Base-by-base conservation (phyloP, 2,888 invertebrate species). In the Drosophila melanocephala region DNA sequence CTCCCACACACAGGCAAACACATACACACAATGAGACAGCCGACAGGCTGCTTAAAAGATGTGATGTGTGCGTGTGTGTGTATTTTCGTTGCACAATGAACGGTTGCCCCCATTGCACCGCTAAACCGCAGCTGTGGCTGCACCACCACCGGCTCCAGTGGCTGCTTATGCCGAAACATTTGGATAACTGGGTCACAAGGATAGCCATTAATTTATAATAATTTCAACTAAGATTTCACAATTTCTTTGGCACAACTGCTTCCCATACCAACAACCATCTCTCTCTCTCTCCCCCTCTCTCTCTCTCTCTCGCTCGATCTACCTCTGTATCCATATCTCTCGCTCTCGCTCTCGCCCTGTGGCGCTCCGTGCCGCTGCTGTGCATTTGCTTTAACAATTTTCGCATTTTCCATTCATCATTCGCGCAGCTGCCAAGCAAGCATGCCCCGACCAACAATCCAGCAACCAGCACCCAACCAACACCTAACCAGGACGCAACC, bases 171-270 rank as follows among this genome's bases (percentile, higher is more conserved):
- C 56, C 85, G 85, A 81, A 88, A 80, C 83, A 88, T 85, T 88
- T 76, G 73, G 65, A 72, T 71, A 90, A 87, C 84, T 87, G 76
- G 87, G 87, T 90, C 87, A 87, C 89, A 89, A 84, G 87, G 90
- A 87, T 87, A 79, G 78, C 87, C 91, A 87, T 87, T 87, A 87
- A 87, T 87, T 90, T 90, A 90, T 87, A 87, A 87, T 87, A 90
- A 90, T 87, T 87, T 87, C 87, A 89, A 75, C 90, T 90, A 90
- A 90, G 91, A 90, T 90, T 87, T 90, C 79, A 86, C 75, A 90
- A 86, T 90, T 87, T 90, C 89, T 89, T 90, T 83, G 66, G 67
- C 77, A 39, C 42, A 30, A 67, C 79, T 56, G 51, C 22, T 32
- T 22, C 65, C 28, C 39, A 6, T 9, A 47, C 47, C 47, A 47